Conservation (phyloP, 2,888 invertebrate species). For the Oxytorus armatus region DNA sequence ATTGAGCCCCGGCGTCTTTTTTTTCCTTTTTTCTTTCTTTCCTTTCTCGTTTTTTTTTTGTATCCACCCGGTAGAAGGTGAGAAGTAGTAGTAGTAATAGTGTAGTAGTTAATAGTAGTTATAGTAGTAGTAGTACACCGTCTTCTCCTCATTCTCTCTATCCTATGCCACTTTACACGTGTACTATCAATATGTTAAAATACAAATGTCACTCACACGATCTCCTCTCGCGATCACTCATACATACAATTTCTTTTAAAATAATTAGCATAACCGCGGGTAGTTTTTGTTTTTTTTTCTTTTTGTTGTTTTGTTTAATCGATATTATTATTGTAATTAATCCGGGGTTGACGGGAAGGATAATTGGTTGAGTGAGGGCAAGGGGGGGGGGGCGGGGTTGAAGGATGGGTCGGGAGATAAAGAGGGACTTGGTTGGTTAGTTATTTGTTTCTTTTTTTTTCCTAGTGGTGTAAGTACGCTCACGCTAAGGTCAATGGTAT, state of each 20-base stretch:
- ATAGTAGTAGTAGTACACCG: conserved; percentile 68
- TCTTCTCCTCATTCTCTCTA: conserved; percentile 74
- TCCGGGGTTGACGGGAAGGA: conserved; percentile 73
- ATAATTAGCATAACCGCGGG: conserved; percentile 83
- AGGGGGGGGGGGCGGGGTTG: conserved; percentile 40
- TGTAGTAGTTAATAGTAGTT: conserved; percentile 66
- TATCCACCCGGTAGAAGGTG: conserved; percentile 66
- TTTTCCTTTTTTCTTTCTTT: conserved; percentile 70
- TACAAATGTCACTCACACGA: conserved; percentile 84
- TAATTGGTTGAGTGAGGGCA: conserved; percentile 62
- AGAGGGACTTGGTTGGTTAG: conserved; percentile 73
- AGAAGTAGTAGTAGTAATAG: conserved; percentile 67
- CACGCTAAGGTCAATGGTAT: conserved; percentile 85
- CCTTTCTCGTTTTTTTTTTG: conserved; percentile 42
- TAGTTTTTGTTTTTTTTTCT: conserved; percentile 69
- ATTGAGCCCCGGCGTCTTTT: conserved; percentile 78
- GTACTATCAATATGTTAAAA: conserved; percentile 85
- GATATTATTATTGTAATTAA: conserved; percentile 82
- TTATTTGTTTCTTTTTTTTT: conserved; percentile 71
- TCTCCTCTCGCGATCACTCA: conserved; percentile 75
- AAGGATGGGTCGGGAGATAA: conserved; percentile 58
- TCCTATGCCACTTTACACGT: conserved; percentile 84
- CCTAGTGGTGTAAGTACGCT: conserved; percentile 83
- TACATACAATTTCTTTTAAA: conserved; percentile 84
- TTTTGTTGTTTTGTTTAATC: conserved; percentile 71